phyloP scores from a whole-genome alignment of 1,140 invertebrate species.

The Trypoxylus dichotomus region DNA sequence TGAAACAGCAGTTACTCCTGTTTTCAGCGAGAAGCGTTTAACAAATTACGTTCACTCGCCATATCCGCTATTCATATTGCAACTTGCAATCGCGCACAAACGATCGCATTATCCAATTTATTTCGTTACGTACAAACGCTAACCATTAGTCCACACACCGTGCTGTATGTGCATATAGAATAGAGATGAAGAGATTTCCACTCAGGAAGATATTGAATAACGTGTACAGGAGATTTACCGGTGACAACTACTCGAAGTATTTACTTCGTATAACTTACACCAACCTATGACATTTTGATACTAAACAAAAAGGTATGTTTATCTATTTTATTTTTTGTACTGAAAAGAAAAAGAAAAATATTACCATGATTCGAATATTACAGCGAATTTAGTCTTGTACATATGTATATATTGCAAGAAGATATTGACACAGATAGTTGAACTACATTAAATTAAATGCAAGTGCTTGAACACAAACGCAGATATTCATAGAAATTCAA shows the following conservation, averaged over 20 bases:
- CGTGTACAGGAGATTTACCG: not conserved
- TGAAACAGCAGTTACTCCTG: not conserved
- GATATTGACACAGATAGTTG: no score
- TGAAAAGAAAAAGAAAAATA: no score
- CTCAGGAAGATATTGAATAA: not conserved
- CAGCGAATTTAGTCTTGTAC: no score
- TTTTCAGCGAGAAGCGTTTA: conserved; percentile 10
- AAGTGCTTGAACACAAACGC: no score
- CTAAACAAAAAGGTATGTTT: not conserved
- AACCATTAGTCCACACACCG: not conserved
- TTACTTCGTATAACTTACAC: not conserved
- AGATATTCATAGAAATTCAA: no score
- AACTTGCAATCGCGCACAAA: not conserved
- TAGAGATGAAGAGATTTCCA: conserved; percentile 13
- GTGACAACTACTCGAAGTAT: not conserved
- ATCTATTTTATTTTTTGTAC: not conserved
- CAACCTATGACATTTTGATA: not conserved
- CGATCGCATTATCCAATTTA: conserved; percentile 15
- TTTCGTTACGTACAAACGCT: not conserved
- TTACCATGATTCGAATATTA: no score
- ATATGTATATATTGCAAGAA: no score
- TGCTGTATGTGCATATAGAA: not conserved
- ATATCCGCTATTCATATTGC: conserved; percentile 1
- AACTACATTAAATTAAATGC: no score
- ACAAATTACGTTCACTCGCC: conserved; percentile 7